phyloP scores from a whole-genome alignment of 1,140 invertebrate species.

The Aporrectodea caliginosa region DNA sequence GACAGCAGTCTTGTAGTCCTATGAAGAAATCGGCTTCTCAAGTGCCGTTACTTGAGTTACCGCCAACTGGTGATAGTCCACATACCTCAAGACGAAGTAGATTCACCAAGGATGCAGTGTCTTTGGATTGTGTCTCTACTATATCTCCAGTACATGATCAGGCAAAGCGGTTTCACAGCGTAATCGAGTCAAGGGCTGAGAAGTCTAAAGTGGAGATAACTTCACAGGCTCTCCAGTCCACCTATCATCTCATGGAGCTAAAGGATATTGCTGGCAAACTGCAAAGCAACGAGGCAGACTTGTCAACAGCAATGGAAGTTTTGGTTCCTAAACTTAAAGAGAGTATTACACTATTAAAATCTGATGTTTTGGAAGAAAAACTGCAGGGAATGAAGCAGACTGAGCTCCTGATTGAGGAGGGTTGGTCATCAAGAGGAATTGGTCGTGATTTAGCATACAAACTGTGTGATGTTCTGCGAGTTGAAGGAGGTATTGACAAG shows the following conservation, averaged over 20 bases:
- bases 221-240: neutral
- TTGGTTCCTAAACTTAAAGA: neutral
- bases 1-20: too few relatives aligned
- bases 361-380: neutral
- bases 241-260: neutral
- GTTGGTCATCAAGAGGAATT: conserved; percentile 89
- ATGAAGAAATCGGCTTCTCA: too few relatives aligned
- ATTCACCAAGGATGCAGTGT: neutral
- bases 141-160: neutral
- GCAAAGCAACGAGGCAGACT: neutral
- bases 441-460: conserved; percentile 68
- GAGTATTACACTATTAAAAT: neutral
- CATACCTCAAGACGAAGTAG: neutral
- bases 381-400: neutral
- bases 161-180: neutral
- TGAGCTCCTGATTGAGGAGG: conserved; percentile 56
- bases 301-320: neutral
- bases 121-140: neutral
- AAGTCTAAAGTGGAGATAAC: neutral
- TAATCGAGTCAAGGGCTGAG: neutral
- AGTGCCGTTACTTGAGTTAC: too few relatives aligned
- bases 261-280: neutral
- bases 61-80: neutral
- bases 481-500: conserved; percentile 76
- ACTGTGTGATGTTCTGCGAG: conserved; percentile 80